Conservation (phyloP, 2,797 vertebrate species). For the Notoglanidium macrostoma region DNA sequence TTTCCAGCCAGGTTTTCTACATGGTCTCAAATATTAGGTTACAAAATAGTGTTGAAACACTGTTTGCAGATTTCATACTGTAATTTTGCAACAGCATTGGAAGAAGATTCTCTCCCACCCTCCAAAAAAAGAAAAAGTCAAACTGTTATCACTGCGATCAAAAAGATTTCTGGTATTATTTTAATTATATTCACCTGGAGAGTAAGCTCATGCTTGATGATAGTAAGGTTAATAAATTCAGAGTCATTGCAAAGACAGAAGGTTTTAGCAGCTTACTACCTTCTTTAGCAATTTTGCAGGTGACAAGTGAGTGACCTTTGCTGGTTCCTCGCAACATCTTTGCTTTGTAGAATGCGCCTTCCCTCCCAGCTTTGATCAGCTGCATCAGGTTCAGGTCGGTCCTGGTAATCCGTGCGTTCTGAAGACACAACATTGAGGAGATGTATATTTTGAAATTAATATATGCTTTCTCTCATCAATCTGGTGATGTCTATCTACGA, state of each 20-base stretch:
- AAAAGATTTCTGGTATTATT: neutral
- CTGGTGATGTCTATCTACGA: neutral
- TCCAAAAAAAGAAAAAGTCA: neutral
- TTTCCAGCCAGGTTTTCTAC: neutral
- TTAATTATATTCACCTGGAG: neutral
- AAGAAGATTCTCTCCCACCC: neutral
- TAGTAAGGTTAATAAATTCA: neutral
- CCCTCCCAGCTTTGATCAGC: constrained; percentile 77
- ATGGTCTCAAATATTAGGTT: neutral
- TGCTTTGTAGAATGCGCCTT: constrained; percentile 77
- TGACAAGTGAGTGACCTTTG: constrained; percentile 73
- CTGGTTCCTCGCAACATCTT: constrained; percentile 72
- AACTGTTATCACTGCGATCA: neutral
- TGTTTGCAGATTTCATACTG: neutral
- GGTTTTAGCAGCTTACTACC: constrained; percentile 57
- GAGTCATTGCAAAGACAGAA: neutral
- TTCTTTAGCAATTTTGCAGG: constrained; percentile 78
- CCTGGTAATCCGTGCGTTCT: constrained; percentile 67
- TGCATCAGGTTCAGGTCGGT: constrained; percentile 73
- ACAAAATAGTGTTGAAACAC: neutral
- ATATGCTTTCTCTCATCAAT: neutral
- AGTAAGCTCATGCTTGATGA: neutral
- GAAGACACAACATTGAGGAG: neutral
- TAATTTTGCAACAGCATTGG: neutral
- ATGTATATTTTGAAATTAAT: neutral